phyloP scores from a whole-genome alignment of 2,797 vertebrate species.

The Lacerta bilineata region DNA sequence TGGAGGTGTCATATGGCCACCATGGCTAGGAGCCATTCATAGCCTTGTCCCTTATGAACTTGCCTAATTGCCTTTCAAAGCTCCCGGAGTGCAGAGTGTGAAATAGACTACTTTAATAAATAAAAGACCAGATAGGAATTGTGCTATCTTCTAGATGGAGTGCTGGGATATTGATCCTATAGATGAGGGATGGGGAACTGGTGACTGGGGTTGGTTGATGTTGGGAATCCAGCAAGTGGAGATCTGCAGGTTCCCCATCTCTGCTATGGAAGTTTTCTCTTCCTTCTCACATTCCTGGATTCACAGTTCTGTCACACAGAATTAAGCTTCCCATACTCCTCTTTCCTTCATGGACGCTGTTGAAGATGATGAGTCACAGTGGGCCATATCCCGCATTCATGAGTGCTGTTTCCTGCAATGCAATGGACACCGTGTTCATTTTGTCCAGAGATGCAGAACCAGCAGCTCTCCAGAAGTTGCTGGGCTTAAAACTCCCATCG shows the following conservation, averaged over 20 bases:
- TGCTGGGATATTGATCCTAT: background rate
- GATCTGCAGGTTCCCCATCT: too few species aligned
- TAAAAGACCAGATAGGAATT: background rate
- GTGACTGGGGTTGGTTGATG: too few species aligned
- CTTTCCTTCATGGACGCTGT: slow-evolving; percentile 19
- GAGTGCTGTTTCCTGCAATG: slow-evolving; percentile 59
- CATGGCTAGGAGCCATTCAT: too few species aligned
- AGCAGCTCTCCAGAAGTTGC: too few species aligned
- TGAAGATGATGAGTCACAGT: slow-evolving; percentile 48
- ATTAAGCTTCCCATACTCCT: background rate
- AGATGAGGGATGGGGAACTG: background rate
- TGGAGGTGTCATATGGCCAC: too few species aligned
- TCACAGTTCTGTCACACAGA: too few species aligned
- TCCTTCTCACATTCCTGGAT: too few species aligned
- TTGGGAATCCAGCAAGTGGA: too few species aligned
- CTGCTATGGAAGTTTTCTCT: background rate
- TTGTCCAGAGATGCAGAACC: background rate
- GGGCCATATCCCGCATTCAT: slow-evolving; percentile 67
- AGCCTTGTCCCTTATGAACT: too few species aligned
- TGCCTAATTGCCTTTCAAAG: too few species aligned
- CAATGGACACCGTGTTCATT: slow-evolving; percentile 32
- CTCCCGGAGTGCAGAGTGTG: too few species aligned
- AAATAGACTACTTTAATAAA: background rate
- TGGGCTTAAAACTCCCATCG: too few species aligned
- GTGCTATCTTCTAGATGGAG: background rate